Base-by-base conservation (phyloP, 1,140 invertebrate genomes). In the Phocides pigmalion region DNA sequence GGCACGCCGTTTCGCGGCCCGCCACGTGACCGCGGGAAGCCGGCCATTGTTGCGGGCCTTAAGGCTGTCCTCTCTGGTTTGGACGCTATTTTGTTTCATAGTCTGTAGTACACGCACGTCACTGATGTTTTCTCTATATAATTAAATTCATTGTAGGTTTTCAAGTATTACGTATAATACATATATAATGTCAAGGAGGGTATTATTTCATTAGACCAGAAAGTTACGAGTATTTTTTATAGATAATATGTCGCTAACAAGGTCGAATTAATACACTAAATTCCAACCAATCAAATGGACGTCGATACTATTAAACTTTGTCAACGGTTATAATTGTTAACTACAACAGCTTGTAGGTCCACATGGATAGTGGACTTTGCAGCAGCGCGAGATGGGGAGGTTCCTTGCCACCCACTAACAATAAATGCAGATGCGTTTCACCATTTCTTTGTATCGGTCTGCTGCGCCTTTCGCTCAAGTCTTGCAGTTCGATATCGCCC, bases 291-390 rank as follows among this genome's bases (percentile, higher is more conserved):
- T n/a, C n/a, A n/a, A n/a, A n/a, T 64, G 67, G 67, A 64, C 54
- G 54, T 51, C 53, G 44, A 5, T 25, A 28, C 25, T 28, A 28
- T 28, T n/a, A 28, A 28, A 4, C 25, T 8, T 6, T 28, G 2
- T 22, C 9, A 8, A 49, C 9, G 20, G 22, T 32, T 25, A 49
- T 19, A 2, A 19, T 17, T 4, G 14, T 14, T 11, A 28, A 20
- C 51, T 82, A 89, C 65, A 87, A 61, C 32, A 89, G 54, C 17
- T 85, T 50, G 65, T 88, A 90, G 2, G 78, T 82, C 88, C 88
- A 89, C 81, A 90, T 81, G 9, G 88, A 87, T 3, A 90, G 68
- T 6, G 88, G 86, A 17, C 78, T 76, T 64, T 84, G 84, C 19
- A 90, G 68, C 16, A 82, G 53, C 9, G 86, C 86, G 0, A 76